Conservation (phyloP, 2,797 vertebrate species). For the Tragelaphus oryx region DNA sequence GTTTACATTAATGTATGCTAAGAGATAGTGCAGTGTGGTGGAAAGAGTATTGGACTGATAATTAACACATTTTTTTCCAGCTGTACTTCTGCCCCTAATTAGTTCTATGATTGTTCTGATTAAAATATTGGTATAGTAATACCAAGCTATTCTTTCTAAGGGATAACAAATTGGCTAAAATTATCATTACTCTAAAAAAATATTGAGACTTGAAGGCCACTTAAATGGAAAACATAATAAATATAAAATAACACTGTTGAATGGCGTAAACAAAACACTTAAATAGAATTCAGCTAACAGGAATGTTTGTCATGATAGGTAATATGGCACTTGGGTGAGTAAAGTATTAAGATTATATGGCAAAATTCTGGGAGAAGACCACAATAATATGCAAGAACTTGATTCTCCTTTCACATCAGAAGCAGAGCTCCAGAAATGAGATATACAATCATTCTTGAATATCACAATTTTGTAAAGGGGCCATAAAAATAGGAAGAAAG, state of each 20-base stretch:
- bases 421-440: neutral
- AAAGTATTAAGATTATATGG: neutral
- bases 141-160: neutral
- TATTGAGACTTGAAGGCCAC: neutral
- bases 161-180: slow-evolving; percentile 28
- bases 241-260: slow-evolving; percentile 13
- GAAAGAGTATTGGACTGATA: neutral
- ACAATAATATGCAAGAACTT: neutral
- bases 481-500: neutral
- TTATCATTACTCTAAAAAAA: slow-evolving; percentile 31
- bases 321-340: neutral
- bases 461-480: neutral
- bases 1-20: neutral
- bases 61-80: neutral
- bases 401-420: neutral
- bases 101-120: neutral
- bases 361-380: neutral
- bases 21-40: neutral
- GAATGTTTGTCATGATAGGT: neutral
- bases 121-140: slow-evolving; percentile 26
- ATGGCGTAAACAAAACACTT: neutral
- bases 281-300: neutral
- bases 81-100: slow-evolving; percentile 18
- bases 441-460: neutral
- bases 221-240: slow-evolving; percentile 28